These are phyloP conservation scores for Spheniscus humboldti DNA, from an alignment of 2,797 vertebrate genomes.

Conservation along the genomic window DNA sequence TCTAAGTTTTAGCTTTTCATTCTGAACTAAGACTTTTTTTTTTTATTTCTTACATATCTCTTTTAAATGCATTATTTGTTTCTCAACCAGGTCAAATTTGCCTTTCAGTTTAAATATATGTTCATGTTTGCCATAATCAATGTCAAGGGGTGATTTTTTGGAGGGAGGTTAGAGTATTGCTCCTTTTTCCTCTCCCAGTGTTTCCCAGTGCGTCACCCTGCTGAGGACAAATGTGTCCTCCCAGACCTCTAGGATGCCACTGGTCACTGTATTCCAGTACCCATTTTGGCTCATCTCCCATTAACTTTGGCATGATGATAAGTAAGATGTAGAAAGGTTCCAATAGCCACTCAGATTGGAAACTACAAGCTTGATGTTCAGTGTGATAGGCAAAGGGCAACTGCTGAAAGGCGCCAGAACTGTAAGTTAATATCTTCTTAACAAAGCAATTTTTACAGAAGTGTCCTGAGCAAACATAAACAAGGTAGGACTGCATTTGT, in stretches of 20 bases:
- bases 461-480: background rate
- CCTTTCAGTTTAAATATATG: background rate
- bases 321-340: background rate
- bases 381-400: background rate
- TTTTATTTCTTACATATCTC: background rate
- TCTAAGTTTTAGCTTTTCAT: background rate
- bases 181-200: background rate
- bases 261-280: background rate
- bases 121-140: background rate
- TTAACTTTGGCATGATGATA: background rate
- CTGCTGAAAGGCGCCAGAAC: background rate
- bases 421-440: background rate
- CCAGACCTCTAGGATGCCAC: background rate
- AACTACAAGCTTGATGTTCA: background rate
- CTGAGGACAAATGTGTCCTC: background rate
- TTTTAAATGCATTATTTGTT: background rate
- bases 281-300: background rate
- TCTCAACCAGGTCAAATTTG: background rate
- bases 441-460: background rate
- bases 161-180: background rate
- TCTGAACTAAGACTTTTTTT: background rate
- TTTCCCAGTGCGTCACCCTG: background rate
- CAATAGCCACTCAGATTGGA: background rate
- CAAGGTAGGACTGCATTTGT: background rate
- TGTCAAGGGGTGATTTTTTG: background rate